These are phyloP conservation scores for Chymomyza fuscimana DNA, from an alignment of 2,888 invertebrate genomes.

Conservation along the genomic window DNA sequence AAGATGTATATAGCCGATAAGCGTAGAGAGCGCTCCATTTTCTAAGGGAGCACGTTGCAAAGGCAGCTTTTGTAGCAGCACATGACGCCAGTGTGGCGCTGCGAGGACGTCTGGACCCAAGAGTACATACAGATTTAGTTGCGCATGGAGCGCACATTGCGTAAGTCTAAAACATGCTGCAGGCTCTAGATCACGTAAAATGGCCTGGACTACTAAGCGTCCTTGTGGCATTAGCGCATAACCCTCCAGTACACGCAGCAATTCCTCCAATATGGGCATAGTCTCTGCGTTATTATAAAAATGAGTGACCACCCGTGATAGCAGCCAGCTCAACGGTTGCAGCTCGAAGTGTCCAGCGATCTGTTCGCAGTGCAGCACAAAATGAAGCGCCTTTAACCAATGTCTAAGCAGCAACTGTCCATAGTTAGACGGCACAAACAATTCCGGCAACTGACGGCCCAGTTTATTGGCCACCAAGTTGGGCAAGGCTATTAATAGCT, in stretches of 20 bases:
- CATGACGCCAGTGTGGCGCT: constrained; percentile 84
- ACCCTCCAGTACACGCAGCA: constrained; percentile 82
- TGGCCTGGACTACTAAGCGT: constrained; percentile 69
- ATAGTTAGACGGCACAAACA: constrained; percentile 83
- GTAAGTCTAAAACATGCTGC: constrained; percentile 80
- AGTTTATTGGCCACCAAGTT: constrained; percentile 86
- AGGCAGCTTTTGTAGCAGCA: constrained; percentile 83
- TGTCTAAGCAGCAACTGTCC: constrained; percentile 83
- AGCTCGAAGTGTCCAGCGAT: constrained; percentile 49
- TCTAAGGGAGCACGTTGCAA: constrained; percentile 81
- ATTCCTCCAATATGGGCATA: constrained; percentile 79
- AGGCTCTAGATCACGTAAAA: constrained; percentile 82
- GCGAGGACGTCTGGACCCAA: constrained; percentile 80
- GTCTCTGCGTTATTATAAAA: constrained; percentile 80
- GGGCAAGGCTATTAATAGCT: constrained; percentile 85
- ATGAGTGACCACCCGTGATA: constrained; percentile 83
- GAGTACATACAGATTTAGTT: constrained; percentile 78
- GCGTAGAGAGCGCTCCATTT: constrained; percentile 82
- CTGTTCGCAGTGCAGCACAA: constrained; percentile 80
- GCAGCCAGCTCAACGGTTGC: constrained; percentile 81
- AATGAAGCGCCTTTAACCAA: constrained; percentile 83
- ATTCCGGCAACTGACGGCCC: constrained; percentile 81
- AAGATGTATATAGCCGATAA: constrained; percentile 83
- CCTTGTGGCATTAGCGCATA: constrained; percentile 50
- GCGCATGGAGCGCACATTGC: constrained; percentile 81